A percentile compares a stretch with the other conserved stretches of the same genome.
Conservation (phyloP, 1,140 invertebrate species). For the Lepidurus arcticus region DNA sequence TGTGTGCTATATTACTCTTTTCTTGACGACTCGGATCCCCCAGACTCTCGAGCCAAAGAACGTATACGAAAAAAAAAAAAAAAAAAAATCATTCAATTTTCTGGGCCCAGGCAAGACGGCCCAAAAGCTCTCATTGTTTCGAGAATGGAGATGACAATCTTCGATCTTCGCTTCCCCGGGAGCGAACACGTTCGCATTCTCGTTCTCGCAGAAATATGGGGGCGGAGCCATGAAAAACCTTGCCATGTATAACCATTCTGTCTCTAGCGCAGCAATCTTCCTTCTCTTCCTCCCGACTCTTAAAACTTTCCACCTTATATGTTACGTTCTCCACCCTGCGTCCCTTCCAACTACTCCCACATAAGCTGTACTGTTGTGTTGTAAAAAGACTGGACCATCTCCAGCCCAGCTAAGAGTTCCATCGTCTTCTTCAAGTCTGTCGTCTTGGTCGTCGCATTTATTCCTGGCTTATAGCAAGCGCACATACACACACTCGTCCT, state of each 20-base stretch:
- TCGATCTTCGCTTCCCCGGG: not conserved
- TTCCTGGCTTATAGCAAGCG: conserved; percentile 5
- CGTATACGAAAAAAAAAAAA: not conserved
- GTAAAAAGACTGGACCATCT: conserved; percentile 10
- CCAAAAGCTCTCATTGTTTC: conserved; percentile 13
- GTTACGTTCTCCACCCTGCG: not conserved
- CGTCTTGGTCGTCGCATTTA: conserved; percentile 3
- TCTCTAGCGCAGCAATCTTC: no score
- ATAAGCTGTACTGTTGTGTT: not conserved
- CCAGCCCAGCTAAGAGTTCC: not conserved
- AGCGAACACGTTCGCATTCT: not conserved
- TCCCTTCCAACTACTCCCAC: not conserved
- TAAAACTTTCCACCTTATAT: not conserved
- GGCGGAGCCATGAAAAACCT: not conserved
- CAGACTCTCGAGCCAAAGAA: not conserved
- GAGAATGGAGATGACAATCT: conserved; percentile 9
- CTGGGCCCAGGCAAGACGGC: not conserved
- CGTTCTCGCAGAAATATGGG: not conserved
- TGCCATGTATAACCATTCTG: no score
- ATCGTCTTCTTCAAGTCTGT: not conserved
- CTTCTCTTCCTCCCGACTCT: no score
- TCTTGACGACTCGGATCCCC: not conserved
- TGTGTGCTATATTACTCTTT: not conserved
- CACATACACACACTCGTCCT: not conserved
- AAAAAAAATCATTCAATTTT: not conserved